phyloP scores from a whole-genome alignment of 2,888 invertebrate genomes.

The Temnothorax unifasciatus region DNA sequence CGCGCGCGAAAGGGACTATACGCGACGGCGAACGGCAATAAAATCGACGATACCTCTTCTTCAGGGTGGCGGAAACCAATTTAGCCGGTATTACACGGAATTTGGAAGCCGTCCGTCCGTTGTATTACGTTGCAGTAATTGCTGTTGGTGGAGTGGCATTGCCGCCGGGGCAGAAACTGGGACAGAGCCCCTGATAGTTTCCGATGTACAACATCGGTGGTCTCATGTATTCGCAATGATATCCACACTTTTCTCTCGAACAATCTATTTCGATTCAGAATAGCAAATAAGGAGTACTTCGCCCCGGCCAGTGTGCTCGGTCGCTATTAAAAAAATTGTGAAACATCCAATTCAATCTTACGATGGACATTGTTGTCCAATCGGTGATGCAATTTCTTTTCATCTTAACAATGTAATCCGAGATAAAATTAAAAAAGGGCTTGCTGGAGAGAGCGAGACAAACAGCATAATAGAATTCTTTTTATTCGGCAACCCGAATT shows the following conservation, averaged over 20 bases:
- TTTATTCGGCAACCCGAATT: slow-evolving; percentile 66
- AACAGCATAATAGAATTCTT: slow-evolving; percentile 49
- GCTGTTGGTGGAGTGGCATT: slow-evolving; percentile 33
- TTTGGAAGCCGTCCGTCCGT: slow-evolving; percentile 36
- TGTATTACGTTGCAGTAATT: slow-evolving; percentile 52
- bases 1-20: not conserved
- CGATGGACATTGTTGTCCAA: slow-evolving; percentile 54
- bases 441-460: slow-evolving; percentile 1
- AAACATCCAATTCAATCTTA: slow-evolving; percentile 63
- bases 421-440: slow-evolving; percentile 44
- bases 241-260: slow-evolving; percentile 16
- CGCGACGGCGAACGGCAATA: slow-evolving; percentile 24
- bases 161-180: slow-evolving; percentile 16
- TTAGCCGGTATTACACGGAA: slow-evolving; percentile 48
- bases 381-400: slow-evolving; percentile 65
- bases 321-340: slow-evolving; percentile 31
- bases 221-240: not conserved
- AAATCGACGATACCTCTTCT: slow-evolving; percentile 47
- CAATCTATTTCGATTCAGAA: slow-evolving; percentile 4
- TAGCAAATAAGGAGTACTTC: slow-evolving; percentile 1
- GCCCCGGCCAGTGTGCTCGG: slow-evolving; percentile 3
- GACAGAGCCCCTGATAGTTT: slow-evolving; percentile 12
- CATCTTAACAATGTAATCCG: slow-evolving; percentile 63
- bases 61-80: slow-evolving; percentile 46
- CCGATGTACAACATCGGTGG: slow-evolving; percentile 1